Conservation (phyloP, 2,113 vertebrate species). For the Gallinago paraguaiae region DNA sequence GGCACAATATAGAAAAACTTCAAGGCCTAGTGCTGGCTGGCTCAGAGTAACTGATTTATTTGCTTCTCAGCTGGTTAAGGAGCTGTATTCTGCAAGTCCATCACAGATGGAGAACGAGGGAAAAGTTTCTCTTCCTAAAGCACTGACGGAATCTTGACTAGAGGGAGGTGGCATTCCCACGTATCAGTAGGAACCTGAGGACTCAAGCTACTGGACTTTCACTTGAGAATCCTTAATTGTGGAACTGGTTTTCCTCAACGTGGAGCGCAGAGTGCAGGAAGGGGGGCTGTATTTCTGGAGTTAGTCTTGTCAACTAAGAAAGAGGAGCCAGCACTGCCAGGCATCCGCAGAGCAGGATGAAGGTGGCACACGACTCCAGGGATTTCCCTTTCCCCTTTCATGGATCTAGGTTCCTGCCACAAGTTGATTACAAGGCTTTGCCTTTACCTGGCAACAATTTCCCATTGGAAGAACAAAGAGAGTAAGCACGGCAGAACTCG, state of each 20-base stretch:
- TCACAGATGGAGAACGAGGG: background rate
- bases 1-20: background rate
- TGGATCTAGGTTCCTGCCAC: background rate
- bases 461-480: background rate
- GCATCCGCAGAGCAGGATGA: background rate
- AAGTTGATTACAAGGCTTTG: background rate
- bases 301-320: background rate
- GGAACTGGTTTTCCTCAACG: background rate
- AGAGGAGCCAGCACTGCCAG: background rate
- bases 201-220: background rate
- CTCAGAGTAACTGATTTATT: background rate
- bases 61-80: background rate
- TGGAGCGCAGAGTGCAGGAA: background rate
- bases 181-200: accelerated
- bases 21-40: background rate
- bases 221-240: background rate
- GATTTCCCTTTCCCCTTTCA: background rate
- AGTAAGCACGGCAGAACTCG: background rate
- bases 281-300: background rate
- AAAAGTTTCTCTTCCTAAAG: background rate
- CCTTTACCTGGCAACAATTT: background rate
- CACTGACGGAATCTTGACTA: background rate
- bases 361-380: background rate
- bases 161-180: background rate
- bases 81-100: background rate